Evolutionary conservation across 2,113 vertebrate genomes (phyloP).

Genomic region (Dissostichus mawsoni): DNA sequence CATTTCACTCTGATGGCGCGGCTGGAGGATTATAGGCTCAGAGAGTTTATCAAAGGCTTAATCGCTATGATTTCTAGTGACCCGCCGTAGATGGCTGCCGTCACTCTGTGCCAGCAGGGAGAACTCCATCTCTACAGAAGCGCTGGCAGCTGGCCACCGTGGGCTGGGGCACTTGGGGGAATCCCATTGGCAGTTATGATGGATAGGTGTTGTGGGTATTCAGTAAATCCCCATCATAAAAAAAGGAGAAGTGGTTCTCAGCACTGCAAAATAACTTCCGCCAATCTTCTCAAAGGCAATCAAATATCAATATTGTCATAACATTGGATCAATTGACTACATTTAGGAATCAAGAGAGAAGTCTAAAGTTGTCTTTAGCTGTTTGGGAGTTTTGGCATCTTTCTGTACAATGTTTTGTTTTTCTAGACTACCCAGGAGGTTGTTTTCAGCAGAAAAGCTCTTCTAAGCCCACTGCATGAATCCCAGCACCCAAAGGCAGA

Average conservation of each 20-base stretch:
- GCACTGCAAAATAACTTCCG: not conserved
- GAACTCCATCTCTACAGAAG: constrained; percentile 46
- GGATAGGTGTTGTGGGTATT: constrained; percentile 17
- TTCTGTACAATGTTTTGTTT: not conserved
- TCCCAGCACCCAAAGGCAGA: not conserved
- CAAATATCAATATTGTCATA: not conserved
- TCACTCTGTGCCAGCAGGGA: constrained; percentile 59
- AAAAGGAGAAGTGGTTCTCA: not conserved
- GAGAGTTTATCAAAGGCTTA: constrained; percentile 84
- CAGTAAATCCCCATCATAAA: constrained; percentile 2
- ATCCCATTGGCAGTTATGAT: constrained; percentile 12
- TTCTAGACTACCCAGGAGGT: not conserved
- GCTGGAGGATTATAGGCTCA: constrained; percentile 82
- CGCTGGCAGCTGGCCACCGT: constrained; percentile 36
- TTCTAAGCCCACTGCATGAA: not conserved
- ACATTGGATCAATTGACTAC: not conserved
- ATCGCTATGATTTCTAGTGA: constrained; percentile 76
- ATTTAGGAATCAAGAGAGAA: not conserved
- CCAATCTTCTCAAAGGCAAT: not conserved
- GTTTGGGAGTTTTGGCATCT: not conserved
- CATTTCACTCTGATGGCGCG: constrained; percentile 79
- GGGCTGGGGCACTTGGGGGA: constrained; percentile 15
- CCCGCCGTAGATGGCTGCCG: constrained; percentile 64
- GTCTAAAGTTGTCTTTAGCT: not conserved
- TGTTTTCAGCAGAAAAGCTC: not conserved